A percentile compares a stretch with the other conserved stretches of the same genome.
Conservation (phyloP, 2,113 vertebrate species). For the Okapia johnstoni region DNA sequence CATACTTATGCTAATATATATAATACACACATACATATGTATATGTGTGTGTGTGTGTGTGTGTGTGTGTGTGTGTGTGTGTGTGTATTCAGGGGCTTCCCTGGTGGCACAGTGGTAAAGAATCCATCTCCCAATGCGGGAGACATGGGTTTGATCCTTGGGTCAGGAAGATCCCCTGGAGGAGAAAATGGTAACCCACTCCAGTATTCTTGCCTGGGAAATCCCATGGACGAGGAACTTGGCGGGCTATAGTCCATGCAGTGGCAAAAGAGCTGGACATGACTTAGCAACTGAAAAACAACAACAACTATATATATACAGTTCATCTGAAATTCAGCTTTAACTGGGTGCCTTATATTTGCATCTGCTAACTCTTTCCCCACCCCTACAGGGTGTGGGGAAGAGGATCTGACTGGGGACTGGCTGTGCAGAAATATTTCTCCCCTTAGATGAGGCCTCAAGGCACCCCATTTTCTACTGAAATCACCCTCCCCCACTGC, state of each 20-base stretch:
- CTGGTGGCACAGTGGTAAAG: not conserved
- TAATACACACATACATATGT: not conserved
- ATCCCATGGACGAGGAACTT: not conserved
- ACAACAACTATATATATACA: not conserved
- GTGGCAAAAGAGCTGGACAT: not conserved
- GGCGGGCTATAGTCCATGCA: not conserved
- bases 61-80: not conserved
- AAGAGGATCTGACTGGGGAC: not conserved
- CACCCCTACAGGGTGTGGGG: fast-evolving
- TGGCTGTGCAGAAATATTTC: not conserved
- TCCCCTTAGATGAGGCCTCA: not conserved
- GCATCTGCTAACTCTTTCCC: not conserved
- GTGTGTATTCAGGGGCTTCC: not conserved
- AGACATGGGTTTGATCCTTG: not conserved
- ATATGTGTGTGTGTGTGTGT: not conserved
- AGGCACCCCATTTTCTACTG: not conserved
- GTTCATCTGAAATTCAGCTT: not conserved
- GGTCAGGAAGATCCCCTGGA: not conserved
- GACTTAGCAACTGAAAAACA: not conserved
- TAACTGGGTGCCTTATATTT: not conserved
- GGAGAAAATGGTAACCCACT: not conserved
- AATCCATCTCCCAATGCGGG: not conserved
- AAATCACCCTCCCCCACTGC: fast-evolving
- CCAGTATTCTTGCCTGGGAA: not conserved
- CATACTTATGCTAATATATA: not conserved